Evolutionary conservation across 2,797 vertebrate genomes (phyloP), one percentile per base, ranked within the genome.

Genomic region (Coregonus ussuriensis): DNA sequence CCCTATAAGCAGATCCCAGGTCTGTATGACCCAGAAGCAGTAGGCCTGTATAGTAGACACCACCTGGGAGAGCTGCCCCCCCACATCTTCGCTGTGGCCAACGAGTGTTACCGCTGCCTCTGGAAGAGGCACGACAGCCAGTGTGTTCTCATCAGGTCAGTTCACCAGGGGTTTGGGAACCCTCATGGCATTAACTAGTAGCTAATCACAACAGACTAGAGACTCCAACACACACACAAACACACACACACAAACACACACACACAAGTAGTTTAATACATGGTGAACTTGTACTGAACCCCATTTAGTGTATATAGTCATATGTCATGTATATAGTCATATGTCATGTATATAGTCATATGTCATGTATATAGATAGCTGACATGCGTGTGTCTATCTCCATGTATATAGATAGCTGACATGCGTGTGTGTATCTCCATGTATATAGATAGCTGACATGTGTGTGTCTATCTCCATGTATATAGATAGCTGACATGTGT

Each of bases 121-220:
- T 98, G 97, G 97, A 98, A 97, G 91, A 95, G 96, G 76, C 94
- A 95, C 0, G 96, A 97, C 94, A 97, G 96, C 91, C 97, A 98
- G 87, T 98, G 97, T 88, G 95, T 98, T 31, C 96, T 98, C 79
- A 98, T 98, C 87, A 98, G 97, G 96, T 96, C 78, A 90, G 82
- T 6, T n/a, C 13, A 13, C 5, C 33, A 11, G 5, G 5, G 16
- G 1, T 18, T 18, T n/a, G 18, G 16, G 5, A 0, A 6, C 53
- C 14, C 53, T 18, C 54, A 59, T 6, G 4, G 41, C 9, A 47
- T 47, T 11, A 47, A 47, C 41, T 47, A 47, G 7, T 47, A 47
- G 9, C 9, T 47, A 18, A 1, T 54, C 53, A 18, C 53, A 16
- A 3, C 1, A 14, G 15, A 14, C 0, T 16, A 18, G 6, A 51